Evolutionary conservation across 2,888 invertebrate species (phyloP), one percentile per base, ranked within the genome.

Genomic region (Xestia rhomboidea): DNA sequence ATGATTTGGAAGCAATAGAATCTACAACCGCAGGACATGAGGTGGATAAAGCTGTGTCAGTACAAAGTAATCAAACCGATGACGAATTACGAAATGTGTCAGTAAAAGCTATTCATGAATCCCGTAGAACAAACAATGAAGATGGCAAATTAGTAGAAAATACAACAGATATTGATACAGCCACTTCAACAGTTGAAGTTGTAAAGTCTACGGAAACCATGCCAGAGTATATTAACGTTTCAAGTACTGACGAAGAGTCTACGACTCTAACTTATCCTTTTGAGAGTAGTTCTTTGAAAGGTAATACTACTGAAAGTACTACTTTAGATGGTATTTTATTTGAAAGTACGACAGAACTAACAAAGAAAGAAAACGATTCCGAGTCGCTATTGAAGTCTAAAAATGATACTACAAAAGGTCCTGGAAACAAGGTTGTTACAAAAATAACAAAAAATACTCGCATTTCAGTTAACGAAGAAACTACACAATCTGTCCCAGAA

Each of bases 51-150:
- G 27, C 11, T 10, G 34, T 27, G 38, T 15, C 44, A 46, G 60
- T 34, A 24, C 13, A 69, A 34, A 15, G 15, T 49, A 71, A 80
- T 41, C 62, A 24, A 27, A 83, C 38, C 3, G 21, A 49, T 44
- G 68, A 79, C 21, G 75, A n/a, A n/a, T n/a, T 77, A 54, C 76
- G 62, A 79, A 89, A 87, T 68, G 81, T 88, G 54, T 84, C 84
- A 82, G 86, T 89, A 0, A 89, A 68, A 66, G 15, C 13, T 34
- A 44, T 72, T 30, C 5, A 72, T n/a, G 51, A 72, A 49, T 38
- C 15, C 62, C 82, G 82, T 7, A 74, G 60, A 73, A 71, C 11
- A 34, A 71, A 64, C 13, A 24, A 24, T n/a, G 30, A 74, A 18
- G 38, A 30, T 1, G 24, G 44, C 1, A 41, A 46, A 34, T 15